Evolutionary conservation across 2,888 invertebrate genomes (phyloP), one percentile per base, ranked within the genome.

Genomic region (Cyclophora albipunctata): DNA sequence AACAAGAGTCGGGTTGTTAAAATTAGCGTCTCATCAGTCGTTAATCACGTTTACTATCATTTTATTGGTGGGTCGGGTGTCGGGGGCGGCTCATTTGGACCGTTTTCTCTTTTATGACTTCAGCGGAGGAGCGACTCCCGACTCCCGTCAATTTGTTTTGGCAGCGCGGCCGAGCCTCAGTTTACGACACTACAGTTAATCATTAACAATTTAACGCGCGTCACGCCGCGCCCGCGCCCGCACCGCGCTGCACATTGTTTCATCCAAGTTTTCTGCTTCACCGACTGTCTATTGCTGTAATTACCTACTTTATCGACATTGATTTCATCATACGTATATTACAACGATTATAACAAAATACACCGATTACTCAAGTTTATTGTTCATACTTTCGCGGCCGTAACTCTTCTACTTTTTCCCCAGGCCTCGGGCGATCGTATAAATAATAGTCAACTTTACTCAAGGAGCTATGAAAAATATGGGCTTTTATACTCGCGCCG

Each of bases 31-130:
- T 47, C 55, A 50, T 50, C 52, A 48, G 46, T 51, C 50, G 57
- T 58, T 54, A 58, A 57, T 57, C 57, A 60, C 51, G 53, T 60
- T 60, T 55, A 57, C 54, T 55, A 55, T 52, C 44, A 51, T 58
- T 58, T 55, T 58, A 58, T 48, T 48, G 47, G 50, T 42, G 48
- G 50, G 51, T 51, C 47, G 54, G 50, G 53, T 45, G 54, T 54
- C 55, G 49, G 50, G 50, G 55, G 54, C 51, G 34, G 49, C 40
- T 58, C 54, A 53, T 53, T 57, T 52, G 49, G 53, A 52, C 52
- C 42, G 51, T 46, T 59, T 57, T 52, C 48, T 47, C 49, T 57
- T 60, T 60, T 60, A 59, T 55, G 44, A 55, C 55, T 49, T 49
- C 45, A 20, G 20, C 46, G 48, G 51, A 49, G 55, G 51, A 20